Evolutionary conservation across 2,888 invertebrate species (phyloP).

Genomic region (Micropterix aruncella): DNA sequence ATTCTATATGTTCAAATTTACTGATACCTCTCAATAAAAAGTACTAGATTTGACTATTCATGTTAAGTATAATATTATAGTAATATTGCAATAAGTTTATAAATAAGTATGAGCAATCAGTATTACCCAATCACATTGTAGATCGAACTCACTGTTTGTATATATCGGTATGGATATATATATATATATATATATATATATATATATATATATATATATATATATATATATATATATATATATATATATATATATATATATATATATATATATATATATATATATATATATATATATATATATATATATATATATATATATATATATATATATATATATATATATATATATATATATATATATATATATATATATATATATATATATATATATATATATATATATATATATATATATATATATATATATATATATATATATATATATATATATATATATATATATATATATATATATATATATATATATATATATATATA

Average conservation of each 20-base stretch:
- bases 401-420: neutral
- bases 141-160: too few relatives aligned
- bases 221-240: neutral
- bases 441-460: too few relatives aligned
- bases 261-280: neutral
- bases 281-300: constrained; percentile 4
- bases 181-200: neutral
- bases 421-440: too few relatives aligned
- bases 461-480: too few relatives aligned
- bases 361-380: neutral
- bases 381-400: neutral
- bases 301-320: neutral
- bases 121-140: too few relatives aligned
- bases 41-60: too few relatives aligned
- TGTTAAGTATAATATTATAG: too few relatives aligned
- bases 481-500: too few relatives aligned
- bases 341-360: neutral
- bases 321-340: neutral
- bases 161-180: neutral
- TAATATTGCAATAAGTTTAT: too few relatives aligned
- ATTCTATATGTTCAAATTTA: too few relatives aligned
- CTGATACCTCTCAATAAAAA: too few relatives aligned
- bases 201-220: neutral
- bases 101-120: too few relatives aligned
- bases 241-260: neutral